Percentiles rank a stretch among this genome's conserved stretches.
Evolutionary conservation across 2,113 vertebrate species (phyloP).

Genomic region (Stomatorhinus ivindoensis): DNA sequence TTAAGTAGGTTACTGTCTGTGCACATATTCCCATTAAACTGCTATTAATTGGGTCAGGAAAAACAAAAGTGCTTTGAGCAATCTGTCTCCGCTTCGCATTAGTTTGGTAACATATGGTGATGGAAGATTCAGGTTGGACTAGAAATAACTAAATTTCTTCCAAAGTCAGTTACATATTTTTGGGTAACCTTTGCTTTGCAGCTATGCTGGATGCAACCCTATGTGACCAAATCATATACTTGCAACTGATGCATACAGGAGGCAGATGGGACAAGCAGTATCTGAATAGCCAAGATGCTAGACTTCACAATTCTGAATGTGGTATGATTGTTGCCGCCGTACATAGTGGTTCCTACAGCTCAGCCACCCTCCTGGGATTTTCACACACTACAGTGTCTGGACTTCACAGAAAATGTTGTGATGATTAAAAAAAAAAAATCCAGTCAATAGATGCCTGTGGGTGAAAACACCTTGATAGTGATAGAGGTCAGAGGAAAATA

Average conservation of each 20-base stretch:
- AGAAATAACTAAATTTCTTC: conserved; percentile 65
- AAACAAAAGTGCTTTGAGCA: conserved; percentile 42
- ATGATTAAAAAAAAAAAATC: neutral
- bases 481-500: neutral
- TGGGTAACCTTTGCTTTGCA: neutral
- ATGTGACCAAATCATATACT: neutral
- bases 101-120: conserved; percentile 72
- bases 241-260: neutral
- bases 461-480: neutral
- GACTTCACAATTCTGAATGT: neutral
- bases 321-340: neutral
- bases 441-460: neutral
- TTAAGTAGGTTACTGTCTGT: conserved; percentile 33
- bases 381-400: neutral
- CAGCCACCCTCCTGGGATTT: neutral
- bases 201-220: neutral
- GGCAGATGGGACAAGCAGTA: neutral
- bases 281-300: neutral
- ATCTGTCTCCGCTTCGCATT: conserved; percentile 64
- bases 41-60: conserved; percentile 65
- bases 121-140: conserved; percentile 70
- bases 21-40: conserved; percentile 57
- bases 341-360: neutral
- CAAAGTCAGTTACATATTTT: neutral
- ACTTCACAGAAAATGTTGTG: neutral